Conservation (phyloP, 2,113 vertebrate genomes). For the Tachycineta bicolor region DNA sequence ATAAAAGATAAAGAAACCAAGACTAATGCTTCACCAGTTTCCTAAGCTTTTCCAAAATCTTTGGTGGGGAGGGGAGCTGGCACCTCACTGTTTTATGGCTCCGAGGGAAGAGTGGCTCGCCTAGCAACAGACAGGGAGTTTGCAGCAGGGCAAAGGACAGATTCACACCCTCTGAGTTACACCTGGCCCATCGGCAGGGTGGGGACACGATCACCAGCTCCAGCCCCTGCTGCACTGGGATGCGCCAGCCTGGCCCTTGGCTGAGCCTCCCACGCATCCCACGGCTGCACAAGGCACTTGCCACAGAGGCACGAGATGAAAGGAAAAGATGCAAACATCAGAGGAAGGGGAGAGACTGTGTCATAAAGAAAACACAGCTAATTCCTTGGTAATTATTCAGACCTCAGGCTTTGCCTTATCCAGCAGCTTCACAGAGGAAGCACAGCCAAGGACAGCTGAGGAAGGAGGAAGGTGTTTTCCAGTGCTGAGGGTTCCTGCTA, state of each 20-base stretch:
- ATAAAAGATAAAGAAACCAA: constrained; percentile 4
- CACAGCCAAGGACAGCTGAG: fast-evolving
- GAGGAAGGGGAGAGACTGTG: background rate
- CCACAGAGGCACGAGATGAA: background rate
- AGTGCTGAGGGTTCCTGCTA: background rate
- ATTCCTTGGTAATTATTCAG: constrained; percentile 48
- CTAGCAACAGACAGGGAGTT: background rate
- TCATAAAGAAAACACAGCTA: constrained; percentile 5
- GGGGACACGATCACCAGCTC: background rate
- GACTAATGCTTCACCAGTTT: background rate
- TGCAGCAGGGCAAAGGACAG: background rate
- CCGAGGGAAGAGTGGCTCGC: background rate
- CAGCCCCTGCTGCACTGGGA: background rate
- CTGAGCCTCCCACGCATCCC: background rate
- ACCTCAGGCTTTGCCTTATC: background rate
- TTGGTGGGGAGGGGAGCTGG: background rate
- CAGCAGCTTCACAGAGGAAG: background rate
- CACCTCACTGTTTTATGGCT: background rate
- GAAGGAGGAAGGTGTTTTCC: background rate
- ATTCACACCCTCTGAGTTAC: fast-evolving
- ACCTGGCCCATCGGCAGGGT: background rate
- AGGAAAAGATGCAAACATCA: constrained; percentile 13
- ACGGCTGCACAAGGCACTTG: background rate
- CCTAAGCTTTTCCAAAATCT: background rate
- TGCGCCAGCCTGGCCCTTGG: fast-evolving